Base-by-base conservation (phyloP, 1,140 invertebrate genomes). In the Ceratina japonica region DNA sequence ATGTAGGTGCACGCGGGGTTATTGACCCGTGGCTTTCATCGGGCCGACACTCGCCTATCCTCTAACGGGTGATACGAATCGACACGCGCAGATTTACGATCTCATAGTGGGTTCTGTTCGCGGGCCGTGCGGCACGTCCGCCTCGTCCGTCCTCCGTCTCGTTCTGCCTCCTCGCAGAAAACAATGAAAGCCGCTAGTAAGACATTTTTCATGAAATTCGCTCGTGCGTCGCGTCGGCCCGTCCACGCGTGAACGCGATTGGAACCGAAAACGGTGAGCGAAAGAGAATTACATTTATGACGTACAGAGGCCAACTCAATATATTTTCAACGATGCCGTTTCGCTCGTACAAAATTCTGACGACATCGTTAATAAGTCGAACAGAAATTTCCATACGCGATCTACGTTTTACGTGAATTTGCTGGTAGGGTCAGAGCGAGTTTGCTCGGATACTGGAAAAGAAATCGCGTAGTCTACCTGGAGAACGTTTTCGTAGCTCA, bases 1-100 rank as follows among this genome's bases (percentile, higher is more conserved):
- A 88, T 87, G 72, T 83, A 81, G 83, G 81, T 82, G 74, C 83
- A 52, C 83, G 52, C 62, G 52, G 56, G 85, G 84, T 85, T 80
- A 87, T 88, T 87, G 87, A 87, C 83, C 87, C 80, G 66, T 76
- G 62, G 58, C 68, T 84, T 79, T 71, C 58, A 82, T 82, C 80
- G 71, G 44, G 58, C 79, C 75, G 72, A 80, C 66, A 58, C 69
- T 75, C 79, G 73, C 69, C 58, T 68, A 80, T 66, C 24, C 59
- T 80, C 87, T 87, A 87, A 78, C 82, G 86, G 81, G 81, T 86
- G 86, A 86, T 87, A 79, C 81, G 81, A 86, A 84, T 87, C 86
- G 83, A 87, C 83, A 72, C 75, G 83, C 68, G 66, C 51, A 77
- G 83, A 86, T 87, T 87, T 87, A 87, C 77, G 83, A 87, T 78